Conservation (phyloP, 2,113 vertebrate species). For the Paradoxurus hermaphroditus region DNA sequence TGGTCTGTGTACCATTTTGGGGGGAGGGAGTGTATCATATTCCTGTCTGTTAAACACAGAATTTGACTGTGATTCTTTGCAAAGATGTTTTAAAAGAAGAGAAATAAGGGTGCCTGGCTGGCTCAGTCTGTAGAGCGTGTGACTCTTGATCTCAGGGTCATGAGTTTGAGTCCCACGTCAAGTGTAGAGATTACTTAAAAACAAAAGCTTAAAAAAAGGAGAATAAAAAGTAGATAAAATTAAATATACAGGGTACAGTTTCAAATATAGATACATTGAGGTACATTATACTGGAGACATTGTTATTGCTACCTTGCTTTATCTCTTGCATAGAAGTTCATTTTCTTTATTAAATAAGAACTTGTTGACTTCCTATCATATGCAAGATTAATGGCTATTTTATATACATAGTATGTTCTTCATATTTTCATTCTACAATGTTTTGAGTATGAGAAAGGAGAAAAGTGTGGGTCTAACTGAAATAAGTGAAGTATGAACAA, state of each 20-base stretch:
- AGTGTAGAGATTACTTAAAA: not conserved
- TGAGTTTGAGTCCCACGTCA: not conserved
- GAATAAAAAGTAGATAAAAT: not conserved
- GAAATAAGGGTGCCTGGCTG: not conserved
- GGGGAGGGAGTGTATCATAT: not conserved
- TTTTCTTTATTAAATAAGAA: not conserved
- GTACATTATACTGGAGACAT: not conserved
- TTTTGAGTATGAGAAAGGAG: conserved; percentile 21
- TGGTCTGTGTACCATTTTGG: not conserved
- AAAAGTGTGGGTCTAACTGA: not conserved
- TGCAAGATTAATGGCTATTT: not conserved
- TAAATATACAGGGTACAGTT: not conserved
- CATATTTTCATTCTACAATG: not conserved
- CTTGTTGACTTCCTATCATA: not conserved
- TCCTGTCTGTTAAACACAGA: not conserved
- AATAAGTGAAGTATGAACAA: not conserved
- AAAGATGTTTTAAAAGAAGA: not conserved
- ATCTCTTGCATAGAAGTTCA: not conserved
- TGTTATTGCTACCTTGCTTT: not conserved
- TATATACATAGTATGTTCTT: not conserved
- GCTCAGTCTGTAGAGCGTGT: not conserved
- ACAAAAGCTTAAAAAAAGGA: not conserved
- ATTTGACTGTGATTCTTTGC: not conserved
- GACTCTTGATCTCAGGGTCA: not conserved
- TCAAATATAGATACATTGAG: not conserved